Base-by-base conservation (phyloP, 2,797 vertebrate species). In the Mormyrops attenuatus region DNA sequence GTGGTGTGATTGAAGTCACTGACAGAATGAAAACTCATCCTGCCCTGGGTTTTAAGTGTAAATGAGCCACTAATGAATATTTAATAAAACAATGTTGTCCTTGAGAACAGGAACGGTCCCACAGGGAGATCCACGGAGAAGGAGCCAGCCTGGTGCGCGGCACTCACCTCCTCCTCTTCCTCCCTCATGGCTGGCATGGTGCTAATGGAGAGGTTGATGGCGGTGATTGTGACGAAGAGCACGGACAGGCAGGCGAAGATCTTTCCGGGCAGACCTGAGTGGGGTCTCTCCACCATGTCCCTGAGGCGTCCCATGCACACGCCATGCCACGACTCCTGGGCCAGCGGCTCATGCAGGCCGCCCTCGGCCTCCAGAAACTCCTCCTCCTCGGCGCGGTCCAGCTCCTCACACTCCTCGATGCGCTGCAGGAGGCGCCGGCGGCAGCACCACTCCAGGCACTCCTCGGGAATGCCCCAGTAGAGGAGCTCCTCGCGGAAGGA, bases 261-360 rank as follows among this genome's bases (percentile, higher is more conserved):
- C 95, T 99, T 99, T 90, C 99, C 99, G 0, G 99, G 98, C 30
- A 99, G 97, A 89, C 99, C 98, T 0, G 99, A 99, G 93, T 99
- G 99, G 3, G 99, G 99, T 94, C 95, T 97, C 95, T 99, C 99
- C 93, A 99, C 98, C 99, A 99, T 99, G 95, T 99, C 98, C 55
- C 97, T 97, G 55, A 99, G 95, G 86, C 95, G 96, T 85, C 92
- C 94, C 99, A 99, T 99, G 95, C 97, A 99, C 89, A 85, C 93
- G 66, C 94, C 94, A 5, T 95, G 89, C 91, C 95, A 94, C 90
- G 97, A 95, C 92, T 98, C 96, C 0, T 92, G 93, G 0, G 90
- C 91, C 0, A 34, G 86, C 15, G 94, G 94, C 20, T 90, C 93
- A 17, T 34, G 82, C 3, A 82, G 88, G 11, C 34, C 95, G 4